phyloP scores from a whole-genome alignment of 2,113 vertebrate species.

The Epinephelus fuscoguttatus region DNA sequence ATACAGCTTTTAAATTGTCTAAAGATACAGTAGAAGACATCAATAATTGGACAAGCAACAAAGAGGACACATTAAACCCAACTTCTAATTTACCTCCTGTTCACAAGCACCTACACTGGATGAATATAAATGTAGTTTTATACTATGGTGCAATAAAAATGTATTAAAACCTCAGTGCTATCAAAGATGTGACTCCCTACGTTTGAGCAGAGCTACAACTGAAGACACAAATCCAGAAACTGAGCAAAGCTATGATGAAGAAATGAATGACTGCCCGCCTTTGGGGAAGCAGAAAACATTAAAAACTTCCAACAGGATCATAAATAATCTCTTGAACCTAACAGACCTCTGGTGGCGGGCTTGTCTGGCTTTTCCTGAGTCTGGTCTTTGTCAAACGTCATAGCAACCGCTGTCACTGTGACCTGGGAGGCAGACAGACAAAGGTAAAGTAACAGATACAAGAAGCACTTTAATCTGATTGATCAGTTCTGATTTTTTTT shows the following conservation, averaged over 20 bases:
- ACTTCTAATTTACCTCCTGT: background rate
- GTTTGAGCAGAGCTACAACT: conserved; percentile 5
- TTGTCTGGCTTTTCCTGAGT: conserved; percentile 89
- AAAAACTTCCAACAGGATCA: background rate
- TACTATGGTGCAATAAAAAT: background rate
- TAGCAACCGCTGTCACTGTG: conserved; percentile 96
- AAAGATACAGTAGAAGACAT: background rate
- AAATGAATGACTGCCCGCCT: background rate
- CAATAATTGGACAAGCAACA: background rate
- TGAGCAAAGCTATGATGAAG: background rate
- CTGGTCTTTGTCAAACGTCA: conserved; percentile 96
- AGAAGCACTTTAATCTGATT: background rate
- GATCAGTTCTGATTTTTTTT: background rate
- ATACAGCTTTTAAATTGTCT: background rate
- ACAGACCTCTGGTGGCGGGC: conserved; percentile 89
- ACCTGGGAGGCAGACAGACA: conserved; percentile 84
- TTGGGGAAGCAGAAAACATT: background rate
- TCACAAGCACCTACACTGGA: background rate
- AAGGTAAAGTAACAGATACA: no score
- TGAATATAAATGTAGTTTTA: background rate
- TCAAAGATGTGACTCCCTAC: background rate
- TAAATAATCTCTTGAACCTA: background rate
- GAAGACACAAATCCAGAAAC: background rate
- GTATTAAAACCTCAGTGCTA: no score
- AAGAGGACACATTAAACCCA: background rate